A percentile compares a stretch with the other conserved stretches of the same genome.
Evolutionary conservation across 2,888 invertebrate species (phyloP).

Genomic region (Ernsta delagoae): DNA sequence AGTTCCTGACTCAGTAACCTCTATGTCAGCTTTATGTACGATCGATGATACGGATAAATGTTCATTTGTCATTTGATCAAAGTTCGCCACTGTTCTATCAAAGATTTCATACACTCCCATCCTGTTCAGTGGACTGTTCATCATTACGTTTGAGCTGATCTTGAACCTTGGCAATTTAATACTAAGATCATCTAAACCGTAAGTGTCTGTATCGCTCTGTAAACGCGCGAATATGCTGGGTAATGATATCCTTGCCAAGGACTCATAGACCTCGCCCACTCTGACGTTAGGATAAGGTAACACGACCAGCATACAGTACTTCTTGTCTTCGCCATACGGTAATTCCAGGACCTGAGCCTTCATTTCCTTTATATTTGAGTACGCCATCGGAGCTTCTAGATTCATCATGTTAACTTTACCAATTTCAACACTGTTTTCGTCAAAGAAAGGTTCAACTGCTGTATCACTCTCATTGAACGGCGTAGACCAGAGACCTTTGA

Average conservation of each 20-base stretch:
- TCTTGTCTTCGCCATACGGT: conserved; percentile 86
- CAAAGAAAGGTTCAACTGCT: conserved; percentile 81
- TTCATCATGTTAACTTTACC: conserved; percentile 91
- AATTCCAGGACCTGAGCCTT: conserved; percentile 87
- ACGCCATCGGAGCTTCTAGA: conserved; percentile 84
- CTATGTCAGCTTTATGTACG: conserved; percentile 89
- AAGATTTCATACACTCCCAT: conserved; percentile 89
- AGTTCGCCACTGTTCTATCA: conserved; percentile 80
- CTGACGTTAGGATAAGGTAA: conserved; percentile 85
- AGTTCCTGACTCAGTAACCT: conserved; percentile 91
- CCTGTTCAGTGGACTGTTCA: conserved; percentile 83
- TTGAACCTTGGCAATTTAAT: conserved; percentile 87
- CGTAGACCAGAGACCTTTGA: conserved; percentile 88
- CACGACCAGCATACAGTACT: conserved; percentile 87
- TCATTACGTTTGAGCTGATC: conserved; percentile 84
- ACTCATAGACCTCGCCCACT: conserved; percentile 77
- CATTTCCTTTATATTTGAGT: conserved; percentile 80
- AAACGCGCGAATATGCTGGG: conserved; percentile 80
- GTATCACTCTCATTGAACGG: conserved; percentile 87
- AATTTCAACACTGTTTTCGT: conserved; percentile 79
- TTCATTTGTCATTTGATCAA: conserved; percentile 82
- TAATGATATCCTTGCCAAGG: conserved; percentile 76
- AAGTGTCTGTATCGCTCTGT: conserved; percentile 71
- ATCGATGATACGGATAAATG: conserved; percentile 85
- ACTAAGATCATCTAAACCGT: conserved; percentile 85